Evolutionary conservation across 1,140 invertebrate genomes (phyloP), one percentile per base, ranked within the genome.

Genomic region (Tyrophagus putrescentiae): DNA sequence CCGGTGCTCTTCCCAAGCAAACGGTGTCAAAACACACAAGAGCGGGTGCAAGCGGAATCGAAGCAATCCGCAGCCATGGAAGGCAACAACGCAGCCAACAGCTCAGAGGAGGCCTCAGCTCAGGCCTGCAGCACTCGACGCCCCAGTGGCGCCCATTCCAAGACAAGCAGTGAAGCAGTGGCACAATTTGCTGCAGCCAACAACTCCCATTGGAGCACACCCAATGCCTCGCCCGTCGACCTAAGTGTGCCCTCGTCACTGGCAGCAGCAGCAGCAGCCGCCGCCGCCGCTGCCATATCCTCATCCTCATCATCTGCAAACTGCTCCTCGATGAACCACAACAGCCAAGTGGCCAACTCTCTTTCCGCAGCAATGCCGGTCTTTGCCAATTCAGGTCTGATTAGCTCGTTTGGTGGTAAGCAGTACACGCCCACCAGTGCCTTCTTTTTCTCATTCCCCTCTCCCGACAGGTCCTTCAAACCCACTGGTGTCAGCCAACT

Each of bases 371-470:
- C 52, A 32, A 3, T 54, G 25, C 52, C 52, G 13, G 52, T 54
- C n/a, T 54, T 54, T 54, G 52, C 27, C 27, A 54, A 27, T 23
- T 29, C 52, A 32, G 11, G 11, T 23, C 25, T 54, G 32, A 54
- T 54, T 3, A 31, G 25, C 39, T 54, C 52, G 16, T 54, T 54
- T 33, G 52, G 52, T 54, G 39, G 39, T 39, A 39, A 13, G n/a
- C n/a, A 13, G 11, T n/a, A 39, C 36, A 39, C n/a, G 11, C 11
- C 11, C n/a, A 18, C 21, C 13, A 31, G 1, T 52, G 18, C 23
- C 3, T 32, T 33, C 3, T 33, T 54, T 32, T 2, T 54, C 25
- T 28, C 25, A 5, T 42, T 42, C 25, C 41, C 7, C 34, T 53
- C 28, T 5, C 5, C 5, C 6, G 6, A 16, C 7, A 54, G 52